These are phyloP conservation scores for Anguilla pacifica DNA, from an alignment of 2,797 vertebrate species.

Conservation along the genomic window DNA sequence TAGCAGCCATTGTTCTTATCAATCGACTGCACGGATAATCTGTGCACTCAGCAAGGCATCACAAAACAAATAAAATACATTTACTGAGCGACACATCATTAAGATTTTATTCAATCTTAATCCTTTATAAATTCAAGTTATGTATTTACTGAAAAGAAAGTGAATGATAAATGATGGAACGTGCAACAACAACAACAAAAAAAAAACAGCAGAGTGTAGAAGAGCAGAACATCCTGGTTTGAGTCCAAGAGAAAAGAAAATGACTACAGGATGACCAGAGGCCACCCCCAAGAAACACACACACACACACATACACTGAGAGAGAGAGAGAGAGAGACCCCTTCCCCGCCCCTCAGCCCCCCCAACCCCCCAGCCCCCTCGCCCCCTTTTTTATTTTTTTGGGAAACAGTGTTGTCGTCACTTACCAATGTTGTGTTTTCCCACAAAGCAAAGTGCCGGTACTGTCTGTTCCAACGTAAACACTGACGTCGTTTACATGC, in stretches of 20 bases:
- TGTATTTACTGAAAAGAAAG: neutral
- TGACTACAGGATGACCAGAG: neutral
- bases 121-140: neutral
- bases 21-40: slow-evolving; percentile 10
- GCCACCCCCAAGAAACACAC: neutral
- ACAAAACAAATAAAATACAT: slow-evolving; percentile 5
- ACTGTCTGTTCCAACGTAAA: slow-evolving; percentile 68
- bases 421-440: slow-evolving; percentile 32
- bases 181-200: neutral
- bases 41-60: slow-evolving; percentile 15
- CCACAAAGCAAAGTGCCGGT: slow-evolving; percentile 29
- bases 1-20: slow-evolving; percentile 27
- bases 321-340: neutral
- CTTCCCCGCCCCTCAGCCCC: neutral
- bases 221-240: neutral
- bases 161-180: neutral
- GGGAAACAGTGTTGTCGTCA: slow-evolving; percentile 25
- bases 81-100: too few species aligned
- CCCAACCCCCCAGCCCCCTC: too few species aligned
- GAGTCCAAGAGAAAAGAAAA: neutral
- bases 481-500: slow-evolving; percentile 64
- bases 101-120: neutral
- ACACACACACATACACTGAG: slow-evolving; percentile 7
- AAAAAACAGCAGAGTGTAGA: neutral
- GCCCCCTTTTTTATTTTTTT: slow-evolving; percentile 3